Conservation (phyloP, 1,140 invertebrate species). For the Pseudomyrmex concolor region DNA sequence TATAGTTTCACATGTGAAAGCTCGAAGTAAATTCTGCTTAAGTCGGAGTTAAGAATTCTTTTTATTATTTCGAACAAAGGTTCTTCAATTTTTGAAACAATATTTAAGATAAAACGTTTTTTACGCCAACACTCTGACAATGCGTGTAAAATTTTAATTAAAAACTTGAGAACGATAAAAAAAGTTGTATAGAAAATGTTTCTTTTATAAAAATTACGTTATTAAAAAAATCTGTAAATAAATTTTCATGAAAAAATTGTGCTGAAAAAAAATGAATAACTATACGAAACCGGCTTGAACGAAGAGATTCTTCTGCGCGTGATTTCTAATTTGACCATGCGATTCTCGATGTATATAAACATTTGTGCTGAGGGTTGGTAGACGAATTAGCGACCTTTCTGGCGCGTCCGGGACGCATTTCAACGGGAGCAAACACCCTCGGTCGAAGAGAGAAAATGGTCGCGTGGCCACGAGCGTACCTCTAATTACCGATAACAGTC, state of each 20-base stretch:
- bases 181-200: too few relatives aligned
- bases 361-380: conserved; percentile 44
- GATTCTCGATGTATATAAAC: conserved; percentile 58
- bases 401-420: conserved; percentile 59
- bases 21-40: background rate
- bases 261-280: background rate
- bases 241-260: background rate
- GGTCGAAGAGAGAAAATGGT: conserved; percentile 73
- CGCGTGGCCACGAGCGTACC: conserved; percentile 83
- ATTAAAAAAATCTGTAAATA: too few relatives aligned
- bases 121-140: too few relatives aligned
- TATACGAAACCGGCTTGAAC: background rate
- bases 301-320: background rate
- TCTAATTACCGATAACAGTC: conserved; percentile 85
- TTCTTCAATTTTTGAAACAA: background rate
- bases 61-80: background rate
- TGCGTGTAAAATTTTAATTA: too few relatives aligned
- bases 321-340: background rate
- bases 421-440: conserved; percentile 60
- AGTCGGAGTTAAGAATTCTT: background rate
- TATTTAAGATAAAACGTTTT: too few relatives aligned
- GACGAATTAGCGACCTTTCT: conserved; percentile 68
- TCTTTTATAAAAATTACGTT: too few relatives aligned
- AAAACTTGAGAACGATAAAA: too few relatives aligned
- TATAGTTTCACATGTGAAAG: background rate